Evolutionary conservation across 2,113 vertebrate genomes (phyloP), one percentile per base, ranked within the genome.

Genomic region (Pterophyllum scalare): DNA sequence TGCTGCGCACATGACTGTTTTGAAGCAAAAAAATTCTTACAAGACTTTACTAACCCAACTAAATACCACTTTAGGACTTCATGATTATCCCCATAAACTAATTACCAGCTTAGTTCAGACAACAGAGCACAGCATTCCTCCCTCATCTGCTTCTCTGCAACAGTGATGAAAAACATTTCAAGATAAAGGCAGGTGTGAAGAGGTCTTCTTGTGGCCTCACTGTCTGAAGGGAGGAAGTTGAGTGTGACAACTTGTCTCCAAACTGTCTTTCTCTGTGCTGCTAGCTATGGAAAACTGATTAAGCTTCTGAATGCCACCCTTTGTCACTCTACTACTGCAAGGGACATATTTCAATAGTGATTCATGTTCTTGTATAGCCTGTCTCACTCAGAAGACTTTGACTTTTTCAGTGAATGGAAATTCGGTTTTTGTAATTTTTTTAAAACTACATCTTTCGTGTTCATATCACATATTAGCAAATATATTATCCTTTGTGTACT

Each of bases 41-140:
- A 54, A 72, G 58, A 75, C 65, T 60, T 62, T 20, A 64, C 13
- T 61, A 80, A 67, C 26, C 65, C 61, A 70, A 40, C 77, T 59
- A 85, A 86, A 92, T 91, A 59, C 70, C 83, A 86, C 89, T 91
- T 81, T 60, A 87, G 83, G 33, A 52, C 67, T 85, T 83, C 72
- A 54, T 72, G 75, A 86, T 92, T 77, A 92, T 92, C 85, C 85
- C 77, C 74, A 57, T 93, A 86, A 89, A 91, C 54, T 88, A 86
- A 93, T 93, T 88, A 87, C 17, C 15, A 28, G 72, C 81, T 90
- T 67, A 80, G 75, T 56, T 82, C 38, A 62, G 67, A 72, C 76
- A 83, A 65, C 19, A 56, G 65, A 87, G 75, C 59, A 79, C 56
- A 83, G n/a, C 62, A 59, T 67, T 81, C 85, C 85, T 84, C 33